Percentiles rank a stretch among this genome's conserved stretches.
These are phyloP conservation scores for Perithous albicinctus DNA, from an alignment of 2,888 invertebrate genomes.

Conservation along the genomic window DNA sequence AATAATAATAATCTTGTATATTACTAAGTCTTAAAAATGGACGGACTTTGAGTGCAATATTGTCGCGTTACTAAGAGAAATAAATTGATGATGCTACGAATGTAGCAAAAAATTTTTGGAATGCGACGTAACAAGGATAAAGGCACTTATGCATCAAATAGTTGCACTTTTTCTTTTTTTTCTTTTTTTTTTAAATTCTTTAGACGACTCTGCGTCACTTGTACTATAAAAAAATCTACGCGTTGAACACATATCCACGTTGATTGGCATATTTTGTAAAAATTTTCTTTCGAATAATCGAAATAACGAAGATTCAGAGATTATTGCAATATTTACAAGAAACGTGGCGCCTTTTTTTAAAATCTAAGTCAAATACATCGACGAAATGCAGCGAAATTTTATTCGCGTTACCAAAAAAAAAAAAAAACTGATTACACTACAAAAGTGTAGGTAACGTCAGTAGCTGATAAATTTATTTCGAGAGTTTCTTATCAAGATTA, in stretches of 20 bases:
- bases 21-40: slow-evolving; percentile 66
- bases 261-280: not conserved
- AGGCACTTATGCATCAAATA: slow-evolving; percentile 49
- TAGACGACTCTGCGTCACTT: slow-evolving; percentile 48
- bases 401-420: not conserved
- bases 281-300: slow-evolving; percentile 14
- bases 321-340: slow-evolving; percentile 38
- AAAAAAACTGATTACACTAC: not conserved
- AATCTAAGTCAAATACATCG: not conserved
- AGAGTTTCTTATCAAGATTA: not conserved
- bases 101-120: slow-evolving; percentile 11
- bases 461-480: too few relatives aligned
- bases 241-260: slow-evolving; percentile 55
- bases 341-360: not conserved
- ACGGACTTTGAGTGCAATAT: slow-evolving; percentile 66
- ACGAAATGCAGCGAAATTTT: too few relatives aligned
- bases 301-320: slow-evolving; percentile 13
- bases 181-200: slow-evolving; percentile 31
- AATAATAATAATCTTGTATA: slow-evolving; percentile 60
- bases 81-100: not conserved
- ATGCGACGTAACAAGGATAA: slow-evolving; percentile 22
- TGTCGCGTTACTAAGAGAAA: slow-evolving; percentile 28
- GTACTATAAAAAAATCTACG: slow-evolving; percentile 61
- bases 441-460: not conserved
- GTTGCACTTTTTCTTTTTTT: slow-evolving; percentile 37